Evolutionary conservation across 92 coral and sea anemone genomes (phyloP), one percentile per base, ranked within the genome.

Genomic region (Nematostella vectensis): DNA sequence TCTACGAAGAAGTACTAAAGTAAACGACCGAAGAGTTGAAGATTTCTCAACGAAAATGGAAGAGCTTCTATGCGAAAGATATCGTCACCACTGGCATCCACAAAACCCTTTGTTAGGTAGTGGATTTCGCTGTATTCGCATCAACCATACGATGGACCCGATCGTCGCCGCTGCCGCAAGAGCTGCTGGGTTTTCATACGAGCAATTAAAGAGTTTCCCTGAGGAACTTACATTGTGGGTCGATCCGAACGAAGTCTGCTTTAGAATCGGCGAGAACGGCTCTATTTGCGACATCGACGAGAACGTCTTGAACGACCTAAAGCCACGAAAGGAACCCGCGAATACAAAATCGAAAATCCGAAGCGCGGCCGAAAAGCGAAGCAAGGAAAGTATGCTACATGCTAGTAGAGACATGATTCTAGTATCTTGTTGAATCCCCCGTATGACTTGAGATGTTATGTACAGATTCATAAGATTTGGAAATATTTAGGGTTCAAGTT

Each of bases 71-170:
- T 93, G 94, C 27, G 99, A 95, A 45, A 62, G 83, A 50, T 93
- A 86, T 77, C 76, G 83, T 66, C 85, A 88, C 38, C 99, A 93
- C 62, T 93, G 99, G 99, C 99, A 93, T 66, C 99, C 95, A 0
- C 87, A 86, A 26, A 93, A 86, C 61, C 99, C 99, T 55, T 88
- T 86, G 91, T 83, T 85, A 69, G 99, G 99, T 39, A 93, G 99
- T 62, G 99, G 93, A 20, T 93, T 68, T 79, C 83, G 99, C 61
- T 93, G 99, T 63, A 93, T 93, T 39, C 79, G 99, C 51, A 93
- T 82, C 69, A 93, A 93, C 77, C 25, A 38, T 37, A 75, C 62
- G 17, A 69, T 80, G 64, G 96, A 86, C 65, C 99, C 96, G 25
- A 69, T 93, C 49, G 60, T 86, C 27, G 77, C 71, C 48, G 80